These are phyloP conservation scores for Heliangelus exortis DNA, from an alignment of 2,797 vertebrate species.

Conservation along the genomic window DNA sequence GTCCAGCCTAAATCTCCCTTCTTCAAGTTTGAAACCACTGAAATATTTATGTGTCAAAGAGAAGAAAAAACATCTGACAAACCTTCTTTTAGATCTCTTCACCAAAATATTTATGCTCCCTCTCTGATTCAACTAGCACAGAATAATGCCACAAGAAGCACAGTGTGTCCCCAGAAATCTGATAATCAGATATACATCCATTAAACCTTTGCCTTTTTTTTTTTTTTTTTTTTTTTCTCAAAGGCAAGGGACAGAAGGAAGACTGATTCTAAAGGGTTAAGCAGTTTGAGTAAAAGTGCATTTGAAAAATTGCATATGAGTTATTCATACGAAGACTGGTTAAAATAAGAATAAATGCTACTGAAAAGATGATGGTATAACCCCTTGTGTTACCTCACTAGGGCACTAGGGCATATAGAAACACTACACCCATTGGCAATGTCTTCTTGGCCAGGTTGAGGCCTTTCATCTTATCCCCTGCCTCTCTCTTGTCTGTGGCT, in stretches of 20 bases:
- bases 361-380: neutral
- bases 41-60: neutral
- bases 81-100: neutral
- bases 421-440: neutral
- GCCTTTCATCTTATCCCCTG: neutral
- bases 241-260: neutral
- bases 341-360: neutral
- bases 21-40: too few relatives aligned
- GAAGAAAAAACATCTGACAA: neutral
- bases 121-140: neutral
- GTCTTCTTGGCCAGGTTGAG: neutral
- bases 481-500: neutral
- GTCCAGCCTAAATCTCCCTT: too few relatives aligned
- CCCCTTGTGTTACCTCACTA: neutral
- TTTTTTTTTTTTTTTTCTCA: neutral
- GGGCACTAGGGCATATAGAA: fast-evolving
- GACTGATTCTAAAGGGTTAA: neutral
- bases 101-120: neutral
- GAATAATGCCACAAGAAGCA: neutral
- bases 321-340: neutral
- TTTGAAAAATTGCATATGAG: neutral
- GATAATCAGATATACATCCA: neutral
- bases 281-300: neutral
- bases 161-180: neutral
- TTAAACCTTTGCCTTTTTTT: neutral